phyloP scores from a whole-genome alignment of 1,140 invertebrate species.

The Atta colombica region DNA sequence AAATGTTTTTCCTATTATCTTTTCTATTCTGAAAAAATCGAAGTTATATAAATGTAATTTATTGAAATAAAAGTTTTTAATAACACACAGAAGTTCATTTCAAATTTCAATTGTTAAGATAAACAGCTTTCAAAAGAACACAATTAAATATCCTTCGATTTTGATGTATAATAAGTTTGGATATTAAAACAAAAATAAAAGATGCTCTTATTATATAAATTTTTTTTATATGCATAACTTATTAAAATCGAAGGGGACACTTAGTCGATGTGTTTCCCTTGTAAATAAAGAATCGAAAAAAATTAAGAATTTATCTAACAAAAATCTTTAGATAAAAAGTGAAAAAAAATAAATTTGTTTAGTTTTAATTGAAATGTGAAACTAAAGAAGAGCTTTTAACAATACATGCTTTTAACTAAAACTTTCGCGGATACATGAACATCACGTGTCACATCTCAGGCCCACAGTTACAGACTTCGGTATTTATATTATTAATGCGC shows the following conservation, averaged over 20 bases:
- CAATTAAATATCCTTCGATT: no score
- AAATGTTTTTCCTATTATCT: conserved; percentile 74
- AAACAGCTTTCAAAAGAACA: neutral
- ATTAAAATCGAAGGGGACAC: no score
- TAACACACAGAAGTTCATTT: neutral
- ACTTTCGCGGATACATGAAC: neutral
- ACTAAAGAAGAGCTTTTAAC: neutral
- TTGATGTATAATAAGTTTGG: no score
- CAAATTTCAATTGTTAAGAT: neutral
- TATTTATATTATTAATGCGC: conserved; percentile 75
- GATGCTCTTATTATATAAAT: no score
- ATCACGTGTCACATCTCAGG: conserved; percentile 68
- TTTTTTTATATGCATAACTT: no score
- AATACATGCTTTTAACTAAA: neutral
- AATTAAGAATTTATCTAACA: neutral
- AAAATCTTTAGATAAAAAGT: neutral
- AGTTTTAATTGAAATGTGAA: neutral
- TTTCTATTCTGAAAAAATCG: conserved; percentile 77
- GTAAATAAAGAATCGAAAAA: neutral
- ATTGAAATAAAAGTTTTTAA: neutral
- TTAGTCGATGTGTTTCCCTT: neutral
- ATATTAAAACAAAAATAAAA: no score
- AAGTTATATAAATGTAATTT: neutral
- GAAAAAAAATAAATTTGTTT: neutral
- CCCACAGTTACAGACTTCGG: conserved; percentile 47